A percentile compares a stretch with the other conserved stretches of the same genome.
These are phyloP conservation scores for Lasioglossum villosulum DNA, from an alignment of 2,888 invertebrate genomes.

Conservation along the genomic window DNA sequence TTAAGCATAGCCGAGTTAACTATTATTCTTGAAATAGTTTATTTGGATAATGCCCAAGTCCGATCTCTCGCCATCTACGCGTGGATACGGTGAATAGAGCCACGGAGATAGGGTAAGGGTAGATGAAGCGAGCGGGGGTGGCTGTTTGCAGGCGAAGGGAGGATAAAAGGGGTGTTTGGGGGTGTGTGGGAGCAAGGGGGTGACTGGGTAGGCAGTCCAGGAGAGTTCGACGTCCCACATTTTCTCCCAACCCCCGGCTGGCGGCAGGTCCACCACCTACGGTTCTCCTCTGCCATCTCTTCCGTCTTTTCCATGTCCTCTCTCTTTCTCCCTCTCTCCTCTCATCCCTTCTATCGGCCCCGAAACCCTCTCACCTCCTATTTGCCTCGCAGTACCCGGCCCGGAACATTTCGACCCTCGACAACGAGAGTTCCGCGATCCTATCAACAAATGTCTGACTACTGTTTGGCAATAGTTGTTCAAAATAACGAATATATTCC, in stretches of 20 bases:
- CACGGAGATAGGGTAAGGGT: slow-evolving; percentile 2
- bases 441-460: neutral
- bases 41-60: neutral
- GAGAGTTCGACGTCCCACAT: slow-evolving; percentile 80
- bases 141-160: slow-evolving; percentile 41
- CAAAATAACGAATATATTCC: neutral
- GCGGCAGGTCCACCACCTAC: slow-evolving; percentile 51
- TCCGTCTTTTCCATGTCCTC: slow-evolving; percentile 19
- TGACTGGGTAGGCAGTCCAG: slow-evolving; percentile 68
- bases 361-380: neutral
- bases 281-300: slow-evolving; percentile 40
- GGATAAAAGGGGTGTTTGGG: slow-evolving; percentile 10
- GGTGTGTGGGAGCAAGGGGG: slow-evolving; percentile 10
- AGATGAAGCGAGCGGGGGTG: neutral
- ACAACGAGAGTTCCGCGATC: slow-evolving; percentile 6
- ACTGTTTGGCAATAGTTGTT: neutral
- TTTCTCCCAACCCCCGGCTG: slow-evolving; percentile 70
- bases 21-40: neutral
- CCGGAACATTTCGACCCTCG: neutral
- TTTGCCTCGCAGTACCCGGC: neutral
- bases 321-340: neutral
- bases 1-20: no score
- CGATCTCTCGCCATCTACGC: neutral
- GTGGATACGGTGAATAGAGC: slow-evolving; percentile 7
- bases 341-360: slow-evolving; percentile 1